Base-by-base conservation (phyloP, 2,888 invertebrate species). In the Mesorhabditis spiculigera region DNA sequence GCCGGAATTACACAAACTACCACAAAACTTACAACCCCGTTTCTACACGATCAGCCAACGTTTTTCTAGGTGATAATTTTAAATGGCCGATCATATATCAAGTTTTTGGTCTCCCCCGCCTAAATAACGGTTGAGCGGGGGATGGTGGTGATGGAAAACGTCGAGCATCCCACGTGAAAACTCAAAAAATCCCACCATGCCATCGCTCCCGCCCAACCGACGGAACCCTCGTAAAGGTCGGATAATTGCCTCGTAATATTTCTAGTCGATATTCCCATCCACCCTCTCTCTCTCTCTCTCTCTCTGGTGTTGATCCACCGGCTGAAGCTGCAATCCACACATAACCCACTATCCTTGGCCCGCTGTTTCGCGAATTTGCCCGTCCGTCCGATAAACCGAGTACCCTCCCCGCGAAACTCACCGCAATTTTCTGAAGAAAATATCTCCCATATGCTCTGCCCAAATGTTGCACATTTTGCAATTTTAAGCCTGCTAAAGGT, bases 371-470 rank as follows among this genome's bases (percentile, higher is more conserved):
- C 64, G 5, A n/a, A 63, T 65, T 45, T 45, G 64, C 42, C 16
- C 65, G 45, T 43, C 13, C 28, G 42, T 43, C 50, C 28, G 13
- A 58, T 68, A 68, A 72, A 69, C 72, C 68, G 68, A 67, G 68
- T 68, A 69, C 70, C 69, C 70, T 68, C 67, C 66, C 68, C 67
- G 65, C 69, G 68, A 72, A 68, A 71, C 58, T 64, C 43, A 72
- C 69, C 66, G 41, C 41, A 28, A 62, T 62, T 62, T 62, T 62
- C 41, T 28, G 28, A 28, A 28, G 28, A 28, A 28, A 28, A 28
- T 28, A 28, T 28, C 28, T 28, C 28, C 28, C 28, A 28, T 28
- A 28, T 28, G 28, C 28, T 28, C 28, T 28, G 28, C 28, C 28
- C 28, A 28, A 28, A 28, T 28, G 28, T 28, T 28, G 28, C 28